A percentile compares a stretch with the other conserved stretches of the same genome.
Conservation (phyloP, 1,140 invertebrate species). For the Meloidogyne floridensis region DNA sequence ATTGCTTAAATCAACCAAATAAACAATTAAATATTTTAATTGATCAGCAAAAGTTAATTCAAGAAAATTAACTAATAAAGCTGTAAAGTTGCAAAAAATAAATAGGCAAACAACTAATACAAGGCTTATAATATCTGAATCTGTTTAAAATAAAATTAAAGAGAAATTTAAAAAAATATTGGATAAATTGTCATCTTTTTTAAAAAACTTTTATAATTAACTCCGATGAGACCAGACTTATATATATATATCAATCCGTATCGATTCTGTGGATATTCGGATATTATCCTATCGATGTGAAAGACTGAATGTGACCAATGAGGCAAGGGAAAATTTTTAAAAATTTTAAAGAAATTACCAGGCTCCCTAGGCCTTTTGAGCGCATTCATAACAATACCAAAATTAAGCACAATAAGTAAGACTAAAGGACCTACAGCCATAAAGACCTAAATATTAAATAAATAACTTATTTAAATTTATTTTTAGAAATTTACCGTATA, state of each 20-base stretch:
- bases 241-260: too few relatives aligned
- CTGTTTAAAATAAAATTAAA: constrained; percentile 18
- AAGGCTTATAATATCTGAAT: constrained; percentile 61
- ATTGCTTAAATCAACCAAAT: constrained; percentile 64
- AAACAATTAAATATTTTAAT: constrained; percentile 56
- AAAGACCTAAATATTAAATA: constrained; percentile 49
- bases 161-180: background rate
- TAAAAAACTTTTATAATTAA: too few relatives aligned
- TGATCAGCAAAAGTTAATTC: constrained; percentile 62
- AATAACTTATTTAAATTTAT: background rate
- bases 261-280: too few relatives aligned
- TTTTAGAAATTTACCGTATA: constrained; percentile 31
- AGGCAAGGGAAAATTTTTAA: background rate
- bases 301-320: too few relatives aligned
- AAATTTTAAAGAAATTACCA: constrained; percentile 5
- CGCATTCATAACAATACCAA: constrained; percentile 62
- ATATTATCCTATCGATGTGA: too few relatives aligned
- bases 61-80: constrained; percentile 64
- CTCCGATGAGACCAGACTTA: too few relatives aligned
- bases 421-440: constrained; percentile 64
- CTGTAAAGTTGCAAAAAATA: constrained; percentile 65
- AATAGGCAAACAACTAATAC: constrained; percentile 64
- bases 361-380: constrained; percentile 34
- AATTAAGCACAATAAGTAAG: constrained; percentile 60
- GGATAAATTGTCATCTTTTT: background rate